These are phyloP conservation scores for Phyllostomus hastatus DNA, from an alignment of 2,113 vertebrate species.

Conservation along the genomic window DNA sequence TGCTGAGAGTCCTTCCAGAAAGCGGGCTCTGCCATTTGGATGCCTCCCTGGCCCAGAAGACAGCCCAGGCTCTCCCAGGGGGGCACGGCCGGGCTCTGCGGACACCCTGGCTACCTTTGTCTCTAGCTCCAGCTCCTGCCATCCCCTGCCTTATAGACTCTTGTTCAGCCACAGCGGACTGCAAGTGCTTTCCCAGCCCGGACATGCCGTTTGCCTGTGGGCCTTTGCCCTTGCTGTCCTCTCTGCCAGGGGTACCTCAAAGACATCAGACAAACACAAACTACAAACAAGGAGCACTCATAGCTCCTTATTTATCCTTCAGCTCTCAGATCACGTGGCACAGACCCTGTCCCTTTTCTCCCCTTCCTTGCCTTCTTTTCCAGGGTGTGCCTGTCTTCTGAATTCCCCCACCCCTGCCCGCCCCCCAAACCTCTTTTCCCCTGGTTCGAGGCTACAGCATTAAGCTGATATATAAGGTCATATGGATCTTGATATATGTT, in stretches of 20 bases:
- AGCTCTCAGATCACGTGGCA: background rate
- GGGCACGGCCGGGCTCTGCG: background rate
- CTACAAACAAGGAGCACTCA: background rate
- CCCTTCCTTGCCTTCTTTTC: background rate
- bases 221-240: background rate
- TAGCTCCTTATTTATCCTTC: background rate
- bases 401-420: no score
- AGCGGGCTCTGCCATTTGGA: background rate
- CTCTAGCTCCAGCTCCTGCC: background rate
- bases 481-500: background rate
- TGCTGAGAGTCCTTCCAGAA: background rate
- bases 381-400: background rate
- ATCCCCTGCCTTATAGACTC: background rate
- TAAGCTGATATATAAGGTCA: background rate
- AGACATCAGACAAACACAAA: background rate
- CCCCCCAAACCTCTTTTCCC: no score
- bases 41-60: background rate
- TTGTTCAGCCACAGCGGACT: background rate
- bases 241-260: background rate
- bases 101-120: background rate
- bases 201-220: background rate
- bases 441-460: background rate
- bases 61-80: background rate
- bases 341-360: no score
- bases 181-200: rapidly evolving